Percentiles rank a stretch among this genome's conserved stretches.
phyloP scores from a whole-genome alignment of 2,888 invertebrate species.

The Hyalella azteca region DNA sequence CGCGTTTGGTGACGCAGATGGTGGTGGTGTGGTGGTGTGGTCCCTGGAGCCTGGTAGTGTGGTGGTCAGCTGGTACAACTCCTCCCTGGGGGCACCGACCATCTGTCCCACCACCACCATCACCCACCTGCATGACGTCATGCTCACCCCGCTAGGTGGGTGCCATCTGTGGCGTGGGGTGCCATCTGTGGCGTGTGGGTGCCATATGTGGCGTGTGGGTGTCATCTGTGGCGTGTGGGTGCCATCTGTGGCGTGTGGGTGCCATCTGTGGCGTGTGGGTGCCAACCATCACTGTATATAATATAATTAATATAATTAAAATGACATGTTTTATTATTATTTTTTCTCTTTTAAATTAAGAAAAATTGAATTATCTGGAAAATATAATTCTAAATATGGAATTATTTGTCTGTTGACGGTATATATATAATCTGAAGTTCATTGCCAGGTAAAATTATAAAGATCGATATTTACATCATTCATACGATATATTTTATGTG shows the following conservation, averaged over 20 bases:
- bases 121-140: slow-evolving; percentile 63
- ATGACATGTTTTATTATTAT: no score
- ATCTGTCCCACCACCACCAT: slow-evolving; percentile 74
- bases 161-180: background rate
- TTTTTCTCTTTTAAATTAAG: no score
- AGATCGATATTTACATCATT: no score
- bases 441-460: no score
- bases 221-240: background rate
- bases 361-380: no score
- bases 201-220: background rate
- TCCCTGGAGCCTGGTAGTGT: slow-evolving; percentile 62
- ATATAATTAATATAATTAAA: no score
- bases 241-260: background rate
- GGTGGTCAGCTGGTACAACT: slow-evolving; percentile 71
- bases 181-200: background rate
- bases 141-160: slow-evolving; percentile 63
- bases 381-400: no score
- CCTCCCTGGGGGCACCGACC: slow-evolving; percentile 72
- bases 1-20: slow-evolving; percentile 62
- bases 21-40: slow-evolving; percentile 61
- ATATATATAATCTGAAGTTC: no score
- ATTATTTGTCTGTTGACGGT: no score
- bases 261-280: no score
- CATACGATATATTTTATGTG: no score
- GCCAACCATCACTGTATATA: no score